These are phyloP conservation scores for Hemitrygon akajei DNA, from an alignment of 2,797 vertebrate genomes.

Conservation along the genomic window DNA sequence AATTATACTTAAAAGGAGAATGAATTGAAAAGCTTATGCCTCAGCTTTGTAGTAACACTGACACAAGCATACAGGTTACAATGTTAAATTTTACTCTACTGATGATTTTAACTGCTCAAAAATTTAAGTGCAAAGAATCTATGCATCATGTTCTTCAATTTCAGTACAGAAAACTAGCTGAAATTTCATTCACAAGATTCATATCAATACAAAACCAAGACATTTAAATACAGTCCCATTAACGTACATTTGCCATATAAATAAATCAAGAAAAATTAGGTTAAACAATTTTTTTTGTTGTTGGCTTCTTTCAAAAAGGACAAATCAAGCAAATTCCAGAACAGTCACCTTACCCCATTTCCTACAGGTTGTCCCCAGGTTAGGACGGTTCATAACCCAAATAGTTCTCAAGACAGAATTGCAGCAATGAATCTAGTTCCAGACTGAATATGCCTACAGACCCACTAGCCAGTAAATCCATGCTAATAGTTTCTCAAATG, in stretches of 20 bases:
- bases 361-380: background rate
- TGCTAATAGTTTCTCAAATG: too few relatives aligned
- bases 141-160: background rate
- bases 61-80: background rate
- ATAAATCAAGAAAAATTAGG: background rate
- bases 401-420: too few relatives aligned
- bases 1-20: background rate
- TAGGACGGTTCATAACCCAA: too few relatives aligned
- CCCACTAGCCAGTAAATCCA: too few relatives aligned
- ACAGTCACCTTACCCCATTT: background rate
- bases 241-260: background rate
- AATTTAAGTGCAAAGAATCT: background rate
- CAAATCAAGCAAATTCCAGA: background rate
- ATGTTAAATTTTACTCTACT: background rate
- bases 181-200: background rate
- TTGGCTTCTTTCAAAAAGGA: background rate
- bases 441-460: too few relatives aligned
- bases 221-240: background rate
- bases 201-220: background rate
- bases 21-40: background rate
- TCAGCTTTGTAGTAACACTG: background rate
- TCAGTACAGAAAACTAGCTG: too few relatives aligned
- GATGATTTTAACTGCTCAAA: background rate
- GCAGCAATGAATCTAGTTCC: too few relatives aligned
- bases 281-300: background rate